Conservation (phyloP, 1,140 invertebrate species). For the Papilio glaucus region DNA sequence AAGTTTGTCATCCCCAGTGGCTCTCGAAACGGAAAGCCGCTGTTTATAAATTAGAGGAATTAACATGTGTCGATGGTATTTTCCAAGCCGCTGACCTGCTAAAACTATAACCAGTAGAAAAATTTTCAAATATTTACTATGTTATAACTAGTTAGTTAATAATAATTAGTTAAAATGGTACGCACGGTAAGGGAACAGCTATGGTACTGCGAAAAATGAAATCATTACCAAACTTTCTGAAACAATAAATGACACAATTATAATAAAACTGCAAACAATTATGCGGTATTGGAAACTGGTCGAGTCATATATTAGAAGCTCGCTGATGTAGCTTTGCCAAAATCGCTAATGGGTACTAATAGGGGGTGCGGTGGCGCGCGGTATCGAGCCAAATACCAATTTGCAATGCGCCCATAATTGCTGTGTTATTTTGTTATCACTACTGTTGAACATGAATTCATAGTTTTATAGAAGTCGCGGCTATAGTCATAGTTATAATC, state of each 20-base stretch:
- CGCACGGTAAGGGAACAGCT: too few species aligned
- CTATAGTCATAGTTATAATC: slow-evolving; percentile 36
- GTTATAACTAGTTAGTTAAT: too few species aligned
- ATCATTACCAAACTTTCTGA: too few species aligned
- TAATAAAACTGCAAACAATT: slow-evolving; percentile 62
- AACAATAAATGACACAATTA: slow-evolving; percentile 21
- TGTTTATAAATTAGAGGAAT: too few species aligned
- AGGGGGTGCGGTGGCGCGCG: slow-evolving; percentile 70
- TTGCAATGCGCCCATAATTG: slow-evolving; percentile 72
- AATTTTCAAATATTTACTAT: too few species aligned
- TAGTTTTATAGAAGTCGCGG: slow-evolving; percentile 41
- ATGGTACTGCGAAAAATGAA: too few species aligned
- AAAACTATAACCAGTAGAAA: too few species aligned
- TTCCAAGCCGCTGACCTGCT: too few species aligned
- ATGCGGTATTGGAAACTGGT: slow-evolving; percentile 63
- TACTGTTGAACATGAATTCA: slow-evolving; percentile 44
- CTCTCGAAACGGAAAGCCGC: too few species aligned
- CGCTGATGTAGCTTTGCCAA: slow-evolving; percentile 75
- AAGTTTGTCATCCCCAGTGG: too few species aligned
- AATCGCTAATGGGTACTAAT: slow-evolving; percentile 80
- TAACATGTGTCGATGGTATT: too few species aligned
- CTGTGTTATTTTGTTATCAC: slow-evolving; percentile 58
- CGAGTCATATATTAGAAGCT: slow-evolving; percentile 68
- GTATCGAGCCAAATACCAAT: slow-evolving; percentile 81
- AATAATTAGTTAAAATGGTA: too few species aligned